Conservation (phyloP, 1,140 invertebrate species). For the Lithobius niger region DNA sequence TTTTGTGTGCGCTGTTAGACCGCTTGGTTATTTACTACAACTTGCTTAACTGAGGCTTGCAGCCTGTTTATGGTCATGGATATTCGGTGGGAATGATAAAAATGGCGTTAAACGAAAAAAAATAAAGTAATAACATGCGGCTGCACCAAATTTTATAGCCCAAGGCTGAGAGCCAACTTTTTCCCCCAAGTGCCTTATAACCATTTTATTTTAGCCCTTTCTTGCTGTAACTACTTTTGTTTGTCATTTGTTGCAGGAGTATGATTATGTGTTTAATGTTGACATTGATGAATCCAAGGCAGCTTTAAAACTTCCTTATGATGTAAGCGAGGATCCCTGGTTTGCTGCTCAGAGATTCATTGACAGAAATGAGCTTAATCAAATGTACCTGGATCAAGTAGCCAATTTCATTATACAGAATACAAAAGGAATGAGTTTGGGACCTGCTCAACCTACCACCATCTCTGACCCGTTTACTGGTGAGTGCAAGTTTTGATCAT, state of each 20-base stretch:
- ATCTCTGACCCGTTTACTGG: slow-evolving; percentile 58
- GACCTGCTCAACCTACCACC: slow-evolving; percentile 13
- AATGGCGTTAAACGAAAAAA: background rate
- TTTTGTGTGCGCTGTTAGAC: too few species aligned
- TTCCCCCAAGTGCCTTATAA: too few species aligned
- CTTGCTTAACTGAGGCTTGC: too few species aligned
- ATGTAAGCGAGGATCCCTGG: slow-evolving; percentile 52
- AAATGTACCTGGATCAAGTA: slow-evolving; percentile 81
- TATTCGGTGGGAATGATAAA: background rate
- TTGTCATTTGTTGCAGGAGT: slow-evolving; percentile 45
- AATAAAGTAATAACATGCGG: too few species aligned
- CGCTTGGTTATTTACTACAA: too few species aligned
- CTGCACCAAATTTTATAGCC: too few species aligned
- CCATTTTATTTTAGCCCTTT: too few species aligned
- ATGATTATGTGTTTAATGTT: slow-evolving; percentile 91
- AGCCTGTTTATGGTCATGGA: too few species aligned
- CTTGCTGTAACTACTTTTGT: slow-evolving; percentile 10
- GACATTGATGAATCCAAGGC: slow-evolving; percentile 81
- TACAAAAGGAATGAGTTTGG: slow-evolving; percentile 34
- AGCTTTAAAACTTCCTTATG: slow-evolving; percentile 81
- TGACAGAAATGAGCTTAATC: slow-evolving; percentile 59
- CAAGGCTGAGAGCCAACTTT: slow-evolving; percentile 36
- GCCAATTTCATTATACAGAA: slow-evolving; percentile 92
- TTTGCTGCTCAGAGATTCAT: slow-evolving; percentile 49
- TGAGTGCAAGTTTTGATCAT: slow-evolving; percentile 15